Percentiles rank a stretch among this genome's conserved stretches.
These are phyloP conservation scores for Neocrepidodera transversa DNA, from an alignment of 2,888 invertebrate genomes.

Conservation along the genomic window DNA sequence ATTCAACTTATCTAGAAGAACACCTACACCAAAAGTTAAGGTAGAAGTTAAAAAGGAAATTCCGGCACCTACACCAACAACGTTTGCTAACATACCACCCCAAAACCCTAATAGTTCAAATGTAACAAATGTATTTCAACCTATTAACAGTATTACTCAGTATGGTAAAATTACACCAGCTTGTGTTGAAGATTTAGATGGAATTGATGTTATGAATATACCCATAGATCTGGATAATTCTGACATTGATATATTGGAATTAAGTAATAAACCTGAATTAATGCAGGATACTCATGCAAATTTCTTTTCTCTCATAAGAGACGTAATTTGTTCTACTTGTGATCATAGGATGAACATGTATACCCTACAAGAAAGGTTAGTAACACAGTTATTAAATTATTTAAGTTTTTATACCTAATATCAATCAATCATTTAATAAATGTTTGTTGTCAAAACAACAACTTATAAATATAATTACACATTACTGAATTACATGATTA, in stretches of 20 bases:
- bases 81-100: conserved; percentile 5
- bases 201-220: conserved; percentile 78
- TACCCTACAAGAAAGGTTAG: conserved; percentile 70
- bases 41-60: conserved; percentile 35
- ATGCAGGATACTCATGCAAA: conserved; percentile 84
- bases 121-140: conserved; percentile 33
- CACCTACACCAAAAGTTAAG: conserved; percentile 34
- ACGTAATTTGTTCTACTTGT: conserved; percentile 83
- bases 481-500: too few relatives aligned
- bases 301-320: conserved; percentile 87
- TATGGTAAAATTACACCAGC: conserved; percentile 57
- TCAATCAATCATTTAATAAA: too few relatives aligned
- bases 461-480: too few relatives aligned
- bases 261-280: conserved; percentile 64
- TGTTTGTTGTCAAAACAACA: too few relatives aligned
- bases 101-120: conserved; percentile 24
- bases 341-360: conserved; percentile 83
- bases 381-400: not conserved
- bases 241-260: conserved; percentile 62
- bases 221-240: conserved; percentile 76
- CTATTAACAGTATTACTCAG: conserved; percentile 45
- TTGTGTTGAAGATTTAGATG: conserved; percentile 64
- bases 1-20: conserved; percentile 18
- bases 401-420: not conserved
- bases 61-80: conserved; percentile 26